Evolutionary conservation across 2,888 invertebrate genomes (phyloP), one percentile per base, ranked within the genome.

Genomic region (Eupithecia pulchellata): DNA sequence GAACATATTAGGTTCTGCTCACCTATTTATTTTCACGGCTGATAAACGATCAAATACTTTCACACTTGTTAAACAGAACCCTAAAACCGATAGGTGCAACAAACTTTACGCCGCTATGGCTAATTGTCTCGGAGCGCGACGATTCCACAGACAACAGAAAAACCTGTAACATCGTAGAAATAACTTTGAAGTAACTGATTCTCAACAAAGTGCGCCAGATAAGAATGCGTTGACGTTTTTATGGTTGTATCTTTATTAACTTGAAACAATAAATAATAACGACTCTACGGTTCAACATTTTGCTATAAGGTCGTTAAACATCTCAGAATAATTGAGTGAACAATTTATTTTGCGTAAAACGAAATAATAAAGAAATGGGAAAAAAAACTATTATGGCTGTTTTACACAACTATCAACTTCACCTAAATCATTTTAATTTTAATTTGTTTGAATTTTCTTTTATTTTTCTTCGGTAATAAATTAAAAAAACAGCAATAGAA

Each of bases 51-150:
- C 11, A n/a, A n/a, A n/a, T n/a, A n/a, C n/a, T n/a, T n/a, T n/a
- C n/a, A n/a, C n/a, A n/a, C n/a, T n/a, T n/a, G n/a, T n/a, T n/a
- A n/a, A 29, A 29, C 57, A 4, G 82, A 79, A 78, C 84, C 77
- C 82, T 71, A 72, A 76, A 65, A 69, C 64, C 69, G 62, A 63
- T 75, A 82, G 82, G 88, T 82, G 86, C 87, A 86, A 85, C 84
- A 86, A 89, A 89, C 89, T 87, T 84, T 81, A 79, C 77, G 70
- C 71, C 73, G 69, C 79, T 80, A 82, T 81, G 78, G 85, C 81
- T 82, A 84, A 83, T 82, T 82, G 82, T 80, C 77, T 65, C 73
- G 57, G 32, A 60, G 64, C 67, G 63, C 62, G 72, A 72, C 74
- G 69, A 72, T 72, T 25, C 63, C 74, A 71, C 65, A 63, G 69